Evolutionary conservation across 2,888 invertebrate species (phyloP), one percentile per base, ranked within the genome.

Genomic region (Pristionchus entomophagus): DNA sequence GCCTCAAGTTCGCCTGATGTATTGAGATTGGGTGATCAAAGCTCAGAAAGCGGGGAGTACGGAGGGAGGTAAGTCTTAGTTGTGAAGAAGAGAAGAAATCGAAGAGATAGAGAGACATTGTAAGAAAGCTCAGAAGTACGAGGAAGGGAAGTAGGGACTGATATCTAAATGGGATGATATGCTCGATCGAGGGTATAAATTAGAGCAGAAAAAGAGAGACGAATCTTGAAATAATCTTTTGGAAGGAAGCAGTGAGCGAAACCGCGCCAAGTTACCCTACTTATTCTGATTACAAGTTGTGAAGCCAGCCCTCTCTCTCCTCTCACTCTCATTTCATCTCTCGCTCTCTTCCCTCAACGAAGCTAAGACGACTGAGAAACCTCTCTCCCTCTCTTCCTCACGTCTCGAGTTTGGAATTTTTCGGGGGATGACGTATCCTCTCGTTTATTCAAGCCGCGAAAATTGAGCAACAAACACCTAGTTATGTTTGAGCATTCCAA

Each of bases 1-100:
- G 22, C 73, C n/a, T 41, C 41, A 41, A 41, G 45, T 41, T 73
- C 38, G 19, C 8, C 45, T 26, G 73, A 45, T 73, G 73, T 73
- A 73, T 73, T 38, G 65, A 38, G 29, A 38, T 69, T 73, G 73
- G 73, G 17, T 73, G 73, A 41, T 73, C 73, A 73, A 73, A 73
- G 73, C 26, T 73, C 73, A 19, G 45, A 14, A 14, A 14, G 6
- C 65, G 22, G 41, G 41, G 73, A 26, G 38, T 6, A 19, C 19
- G 41, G 35, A 35, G 35, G 65, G 38, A 73, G 35, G 19, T 6
- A 65, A 65, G 35, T 65, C 35, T 35, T 35, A 65, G 65, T 65
- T 65, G 65, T 5, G 65, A 65, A 53, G 53, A 49, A 53, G 29
- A 80, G 35, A 26, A 80, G 80, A n/a, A n/a, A 12, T 51, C 32